Base-by-base conservation (phyloP, 2,113 vertebrate species). In the Smithornis capensis region DNA sequence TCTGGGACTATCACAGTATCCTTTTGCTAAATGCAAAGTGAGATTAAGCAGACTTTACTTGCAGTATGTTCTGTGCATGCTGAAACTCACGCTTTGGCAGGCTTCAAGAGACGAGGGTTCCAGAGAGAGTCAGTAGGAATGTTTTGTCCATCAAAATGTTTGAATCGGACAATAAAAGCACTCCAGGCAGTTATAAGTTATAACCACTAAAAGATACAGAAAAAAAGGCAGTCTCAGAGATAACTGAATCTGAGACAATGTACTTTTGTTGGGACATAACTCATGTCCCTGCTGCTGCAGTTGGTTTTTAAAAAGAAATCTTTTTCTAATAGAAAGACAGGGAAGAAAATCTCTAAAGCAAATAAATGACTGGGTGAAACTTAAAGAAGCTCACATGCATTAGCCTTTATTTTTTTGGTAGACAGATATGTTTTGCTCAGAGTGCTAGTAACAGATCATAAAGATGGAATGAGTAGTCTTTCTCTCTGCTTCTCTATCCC, bases 141-240 rank as follows among this genome's bases (percentile, higher is more conserved):
- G 83, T 94, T 96, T 94, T 94, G 95, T 95, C 92, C 95, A 91
- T 94, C 94, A 95, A 60, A 87, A 95, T 73, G 62, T 91, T 95
- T 92, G 94, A 94, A 91, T n/a, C 68, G 69, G 87, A 92, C 89
- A 95, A 91, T 79, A 92, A 96, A 95, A 95, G 83, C 91, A 92
- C 91, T 95, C 83, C 81, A 92, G 95, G 87, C 94, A 84, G 74
- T 95, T 89, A 37, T 96, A 96, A 97, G 94, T 97, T 95, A 97
- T 94, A 94, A 95, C 89, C 57, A 62, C 87, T 82, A 76, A 80
- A 91, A 96, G 87, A 92, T 85, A 84, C 25, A 89, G 67, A 75
- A 83, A 82, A 89, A 87, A 89, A 70, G 27, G 42, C 75, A 65
- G 84, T 69, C 65, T 95, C 57, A 19, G 84, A 95, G 94, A 96